Evolutionary conservation across 2,888 invertebrate genomes (phyloP).

Genomic region (Shargacucullia verbasci): DNA sequence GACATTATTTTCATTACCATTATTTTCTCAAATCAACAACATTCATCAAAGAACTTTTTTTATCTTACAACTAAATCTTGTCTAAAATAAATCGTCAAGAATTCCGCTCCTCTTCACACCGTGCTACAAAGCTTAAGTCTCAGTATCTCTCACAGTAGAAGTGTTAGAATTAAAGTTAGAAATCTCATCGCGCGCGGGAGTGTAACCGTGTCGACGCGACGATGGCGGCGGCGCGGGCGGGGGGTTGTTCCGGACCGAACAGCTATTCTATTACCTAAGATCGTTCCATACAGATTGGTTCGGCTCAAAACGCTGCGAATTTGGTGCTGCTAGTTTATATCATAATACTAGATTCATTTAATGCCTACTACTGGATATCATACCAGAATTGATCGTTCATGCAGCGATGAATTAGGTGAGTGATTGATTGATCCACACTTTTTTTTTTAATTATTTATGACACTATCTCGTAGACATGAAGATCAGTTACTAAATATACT

Average conservation of each 20-base stretch:
- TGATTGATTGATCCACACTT: too few relatives aligned
- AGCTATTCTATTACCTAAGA: neutral
- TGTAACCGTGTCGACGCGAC: constrained; percentile 9
- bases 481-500: too few relatives aligned
- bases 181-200: constrained; percentile 13
- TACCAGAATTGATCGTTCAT: too few relatives aligned
- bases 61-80: too few relatives aligned
- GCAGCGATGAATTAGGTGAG: too few relatives aligned
- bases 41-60: too few relatives aligned
- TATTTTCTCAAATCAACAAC: too few relatives aligned
- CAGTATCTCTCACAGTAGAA: constrained; percentile 4
- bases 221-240: too few relatives aligned
- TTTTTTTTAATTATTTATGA: too few relatives aligned
- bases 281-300: constrained; percentile 1
- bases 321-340: neutral
- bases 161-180: constrained; percentile 25
- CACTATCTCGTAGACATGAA: too few relatives aligned
- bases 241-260: neutral
- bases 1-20: too few relatives aligned
- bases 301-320: neutral
- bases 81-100: neutral
- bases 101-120: neutral
- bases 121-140: neutral
- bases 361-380: too few relatives aligned
- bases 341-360: neutral